Evolutionary conservation across 2,888 invertebrate genomes (phyloP), one percentile per base, ranked within the genome.

Genomic region (Cantharis lateralis): DNA sequence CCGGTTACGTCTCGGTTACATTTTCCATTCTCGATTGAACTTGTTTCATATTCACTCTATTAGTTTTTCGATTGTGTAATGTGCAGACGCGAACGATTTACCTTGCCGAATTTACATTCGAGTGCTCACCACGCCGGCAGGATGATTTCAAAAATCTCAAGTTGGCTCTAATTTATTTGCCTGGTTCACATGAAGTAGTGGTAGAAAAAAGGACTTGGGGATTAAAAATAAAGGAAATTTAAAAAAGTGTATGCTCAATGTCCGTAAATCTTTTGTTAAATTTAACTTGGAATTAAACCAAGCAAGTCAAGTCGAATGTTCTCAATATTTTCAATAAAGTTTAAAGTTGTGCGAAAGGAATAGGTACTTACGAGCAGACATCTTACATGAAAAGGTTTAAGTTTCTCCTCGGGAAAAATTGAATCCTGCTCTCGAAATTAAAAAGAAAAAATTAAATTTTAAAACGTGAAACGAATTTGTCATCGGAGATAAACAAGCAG

Each of bases 311-410:
- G 76, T 78, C 70, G 79, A 80, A 80, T 76, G 80, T 76, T 80
- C 76, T 66, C 80, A 78, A 81, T 81, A 81, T 81, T 79, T 81
- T 79, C 81, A 75, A 81, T 81, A 81, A 81, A 81, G 81, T 81
- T 81, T 81, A 78, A 79, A 76, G 68, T 80, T 75, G 72, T 63
- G 72, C 70, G 80, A 72, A 74, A 63, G 69, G 15, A 62, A 24
- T 64, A 63, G 74, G 74, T 75, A 75, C 74, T 75, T 72, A 72
- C 62, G 48, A 74, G 48, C 72, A 77, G 68, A 72, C 74, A 75
- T 71, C 69, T 72, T 69, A 74, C 62, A 16, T 63, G 16, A 11
- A 16, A 16, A 18, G 16, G 63, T 63, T 18, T 63, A 63, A 63
- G 18, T 66, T 66, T 15, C 20, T 66, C 64, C 18, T 13, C 13